Base-by-base conservation (phyloP, 2,113 vertebrate genomes). In the Syngnathoides biaculeatus region DNA sequence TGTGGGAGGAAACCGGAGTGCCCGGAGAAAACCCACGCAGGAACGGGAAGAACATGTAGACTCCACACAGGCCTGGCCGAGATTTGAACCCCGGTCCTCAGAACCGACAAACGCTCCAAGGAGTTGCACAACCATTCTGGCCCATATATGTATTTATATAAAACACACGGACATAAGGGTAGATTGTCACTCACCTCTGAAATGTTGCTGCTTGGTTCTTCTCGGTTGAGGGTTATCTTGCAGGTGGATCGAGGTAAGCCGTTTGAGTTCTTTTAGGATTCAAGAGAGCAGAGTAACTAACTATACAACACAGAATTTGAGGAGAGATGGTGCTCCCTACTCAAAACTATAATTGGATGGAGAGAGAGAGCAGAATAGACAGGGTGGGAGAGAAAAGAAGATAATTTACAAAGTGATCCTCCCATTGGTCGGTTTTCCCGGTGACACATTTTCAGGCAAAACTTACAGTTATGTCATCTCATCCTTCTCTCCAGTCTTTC, bases 381-480 rank as follows among this genome's bases (percentile, higher is more conserved):
- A 61, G 68, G 71, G 47, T 60, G 60, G 30, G 63, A 61, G 62
- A 69, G 20, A 11, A 26, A 52, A 8, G 72, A 74, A 74, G 69
- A 68, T 38, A 62, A 52, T 58, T 73, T 38, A 73, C 64, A 74
- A 78, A 75, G 42, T 42, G 71, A 60, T 68, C 67, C 62, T 78
- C 75, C 77, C 74, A 71, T 65, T 82, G 70, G 74, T 75, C 68
- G 60, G 65, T 72, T 73, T 75, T 68, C 74, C 73, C 66, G 79
- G 70, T 84, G 82, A 83, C 80, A 84, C 70, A 80, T 63, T 84
- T 87, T 76, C 69, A 86, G 67, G 55, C 63, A 24, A 68, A 73
- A 42, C 40, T 42, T 67, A 71, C 67, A 68, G 61, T 52, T 26
- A 60, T 57, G 53, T 39, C 58, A 8, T 43, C n/a, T 35, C 43